Base-by-base conservation (phyloP, 2,797 vertebrate species). In the Scleropages formosus region DNA sequence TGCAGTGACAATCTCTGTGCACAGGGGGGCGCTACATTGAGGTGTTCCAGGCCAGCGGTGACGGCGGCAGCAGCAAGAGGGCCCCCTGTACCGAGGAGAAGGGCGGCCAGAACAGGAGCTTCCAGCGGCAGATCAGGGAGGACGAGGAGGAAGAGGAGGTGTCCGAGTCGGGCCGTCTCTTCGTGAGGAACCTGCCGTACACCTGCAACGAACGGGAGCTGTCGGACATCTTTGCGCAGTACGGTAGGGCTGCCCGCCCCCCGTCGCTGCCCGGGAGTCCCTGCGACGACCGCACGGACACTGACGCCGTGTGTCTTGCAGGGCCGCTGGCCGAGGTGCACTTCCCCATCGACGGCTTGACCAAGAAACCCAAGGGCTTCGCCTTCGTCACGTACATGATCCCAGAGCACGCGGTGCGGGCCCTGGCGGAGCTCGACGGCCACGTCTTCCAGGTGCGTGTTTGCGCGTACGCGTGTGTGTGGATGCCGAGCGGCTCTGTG, bases 381-480 rank as follows among this genome's bases (percentile, higher is more conserved):
- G 96, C 96, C 26, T 98, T 98, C n/a, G 8, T 98, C 72, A 95
- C 95, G 1, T 99, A 94, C 85, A 95, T 98, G 93, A 94, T 98
- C 39, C 95, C 96, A 0, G 96, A 99, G 85, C 95, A 98, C 0
- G 96, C 96, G 0, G 94, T 99, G 76, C 89, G 90, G 26, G 96
- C 97, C 69, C 91, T 95, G 0, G 83, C 93, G 0, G 91, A 94
- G 67, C 82, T 98, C 73, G 98, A 99, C 0, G 96, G 98, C 31
- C 95, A 95, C 39, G 87, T 98, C 77, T 99, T 98, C 88, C 97
- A 99, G 95, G 98, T 99, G 87, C 0, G 65, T 15, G 69, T 15
- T 69, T 72, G 39, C 10, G 53, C 60, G 24, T n/a, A 47, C 62
- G 7, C 56, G 11, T 44, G 16, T 62, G 49, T 51, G 49, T n/a